A percentile compares a stretch with the other conserved stretches of the same genome.
These are phyloP conservation scores for Nomada ruficornis DNA, from an alignment of 2,888 invertebrate genomes.

Conservation along the genomic window DNA sequence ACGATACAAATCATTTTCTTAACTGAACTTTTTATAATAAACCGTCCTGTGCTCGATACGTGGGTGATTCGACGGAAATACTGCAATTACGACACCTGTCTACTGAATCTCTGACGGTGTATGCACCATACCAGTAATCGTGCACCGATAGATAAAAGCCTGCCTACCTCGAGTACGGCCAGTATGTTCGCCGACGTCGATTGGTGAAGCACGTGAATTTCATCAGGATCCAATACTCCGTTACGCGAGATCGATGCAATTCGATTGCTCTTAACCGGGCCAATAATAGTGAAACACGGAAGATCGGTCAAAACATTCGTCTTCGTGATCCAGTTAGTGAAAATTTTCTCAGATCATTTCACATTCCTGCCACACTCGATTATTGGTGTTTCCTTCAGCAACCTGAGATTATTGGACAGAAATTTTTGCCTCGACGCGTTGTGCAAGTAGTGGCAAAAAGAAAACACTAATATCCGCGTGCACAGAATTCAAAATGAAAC, in stretches of 20 bases:
- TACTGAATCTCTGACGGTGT: constrained; percentile 23
- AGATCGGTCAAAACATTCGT: neutral
- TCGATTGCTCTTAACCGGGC: neutral
- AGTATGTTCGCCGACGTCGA: constrained; percentile 74
- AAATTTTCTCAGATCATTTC: neutral
- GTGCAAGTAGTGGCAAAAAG: neutral
- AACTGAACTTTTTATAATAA: neutral
- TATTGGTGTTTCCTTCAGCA: too few species aligned
- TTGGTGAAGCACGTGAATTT: constrained; percentile 61
- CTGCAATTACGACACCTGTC: constrained; percentile 33
- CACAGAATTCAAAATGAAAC: neutral
- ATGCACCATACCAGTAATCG: constrained; percentile 62
- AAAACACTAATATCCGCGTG: neutral
- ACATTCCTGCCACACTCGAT: too few species aligned
- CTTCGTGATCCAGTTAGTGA: neutral
- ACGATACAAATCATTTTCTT: neutral
- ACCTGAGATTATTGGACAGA: neutral
- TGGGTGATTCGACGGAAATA: neutral
- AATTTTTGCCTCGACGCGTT: too few species aligned
- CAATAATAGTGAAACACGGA: too few species aligned
- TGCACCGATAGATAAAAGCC: constrained; percentile 71
- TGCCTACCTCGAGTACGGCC: constrained; percentile 65
- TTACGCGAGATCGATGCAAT: constrained; percentile 19
- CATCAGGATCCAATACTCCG: constrained; percentile 31
- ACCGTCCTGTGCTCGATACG: neutral